A percentile compares a stretch with the other conserved stretches of the same genome.
These are phyloP conservation scores for Pseudomugil gertrudae DNA, from an alignment of 2,797 vertebrate species.

Conservation along the genomic window DNA sequence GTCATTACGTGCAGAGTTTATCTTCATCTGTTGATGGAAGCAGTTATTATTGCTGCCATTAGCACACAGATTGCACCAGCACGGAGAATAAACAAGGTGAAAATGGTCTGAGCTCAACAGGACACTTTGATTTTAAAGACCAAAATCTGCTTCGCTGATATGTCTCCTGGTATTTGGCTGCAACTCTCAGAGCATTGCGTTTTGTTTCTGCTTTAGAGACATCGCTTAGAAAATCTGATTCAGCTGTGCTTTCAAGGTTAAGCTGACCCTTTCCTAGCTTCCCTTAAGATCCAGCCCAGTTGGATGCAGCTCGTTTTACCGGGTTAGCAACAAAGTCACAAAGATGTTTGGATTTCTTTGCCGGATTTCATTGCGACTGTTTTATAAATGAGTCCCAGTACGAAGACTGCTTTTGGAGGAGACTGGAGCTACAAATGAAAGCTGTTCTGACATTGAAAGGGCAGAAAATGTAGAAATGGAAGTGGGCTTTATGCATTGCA, in stretches of 20 bases:
- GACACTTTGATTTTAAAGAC: constrained; percentile 37
- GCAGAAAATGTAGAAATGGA: too few relatives aligned
- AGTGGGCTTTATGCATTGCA: too few relatives aligned
- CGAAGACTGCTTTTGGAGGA: too few relatives aligned
- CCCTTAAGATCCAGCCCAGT: not conserved
- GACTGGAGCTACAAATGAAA: too few relatives aligned
- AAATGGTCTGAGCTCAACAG: constrained; percentile 29
- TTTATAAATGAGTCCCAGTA: not conserved
- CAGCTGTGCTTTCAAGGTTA: not conserved
- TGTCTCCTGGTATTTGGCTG: constrained; percentile 25
- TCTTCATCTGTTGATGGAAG: too few relatives aligned
- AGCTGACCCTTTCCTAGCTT: not conserved
- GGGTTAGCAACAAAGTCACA: too few relatives aligned
- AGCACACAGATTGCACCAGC: constrained; percentile 43
- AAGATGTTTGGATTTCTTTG: too few relatives aligned
- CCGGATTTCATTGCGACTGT: too few relatives aligned
- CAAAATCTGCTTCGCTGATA: constrained; percentile 29
- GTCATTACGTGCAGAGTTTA: too few relatives aligned
- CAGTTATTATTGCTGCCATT: too few relatives aligned
- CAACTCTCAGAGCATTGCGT: not conserved
- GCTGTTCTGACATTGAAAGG: too few relatives aligned
- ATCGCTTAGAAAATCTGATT: not conserved
- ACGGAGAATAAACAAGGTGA: constrained; percentile 15
- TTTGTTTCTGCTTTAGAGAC: not conserved
- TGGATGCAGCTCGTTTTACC: too few relatives aligned